Evolutionary conservation across 2,113 vertebrate species (phyloP).

Genomic region (Elephas maximus): DNA sequence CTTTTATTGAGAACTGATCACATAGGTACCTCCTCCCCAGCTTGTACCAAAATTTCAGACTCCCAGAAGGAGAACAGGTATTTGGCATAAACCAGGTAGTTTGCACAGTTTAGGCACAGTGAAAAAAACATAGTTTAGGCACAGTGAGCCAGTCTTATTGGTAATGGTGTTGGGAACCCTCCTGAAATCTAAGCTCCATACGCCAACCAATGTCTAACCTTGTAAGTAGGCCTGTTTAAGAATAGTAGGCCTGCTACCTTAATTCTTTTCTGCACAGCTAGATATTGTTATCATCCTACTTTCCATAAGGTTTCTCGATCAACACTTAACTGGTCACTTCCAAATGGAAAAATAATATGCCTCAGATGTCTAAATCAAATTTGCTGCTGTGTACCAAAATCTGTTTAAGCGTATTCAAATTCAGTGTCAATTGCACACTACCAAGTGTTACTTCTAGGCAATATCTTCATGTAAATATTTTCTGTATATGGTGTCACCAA

Average conservation of each 20-base stretch:
- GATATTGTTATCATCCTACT: background rate
- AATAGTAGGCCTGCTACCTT: background rate
- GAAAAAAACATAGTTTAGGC: background rate
- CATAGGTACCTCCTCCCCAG: background rate
- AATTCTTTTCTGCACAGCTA: slow-evolving; percentile 34
- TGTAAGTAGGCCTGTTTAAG: background rate
- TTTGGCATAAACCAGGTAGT: background rate
- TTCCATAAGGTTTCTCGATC: background rate
- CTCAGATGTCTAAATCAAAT: slow-evolving; percentile 35
- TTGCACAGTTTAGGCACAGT: background rate
- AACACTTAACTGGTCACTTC: background rate
- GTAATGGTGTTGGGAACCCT: background rate
- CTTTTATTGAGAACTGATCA: background rate
- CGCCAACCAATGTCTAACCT: background rate
- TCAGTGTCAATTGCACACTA: background rate
- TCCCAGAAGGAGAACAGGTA: background rate
- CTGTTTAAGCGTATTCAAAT: too few relatives aligned
- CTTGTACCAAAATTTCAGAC: background rate
- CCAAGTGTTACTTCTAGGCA: slow-evolving; percentile 32
- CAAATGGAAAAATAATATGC: background rate
- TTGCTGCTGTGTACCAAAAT: slow-evolving; percentile 2
- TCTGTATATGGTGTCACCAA: background rate
- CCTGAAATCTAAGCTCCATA: background rate
- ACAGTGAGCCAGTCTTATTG: background rate
- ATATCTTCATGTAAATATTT: slow-evolving; percentile 28